phyloP scores from a whole-genome alignment of 1,140 invertebrate genomes.

The Venustaconcha ellipsiformis region DNA sequence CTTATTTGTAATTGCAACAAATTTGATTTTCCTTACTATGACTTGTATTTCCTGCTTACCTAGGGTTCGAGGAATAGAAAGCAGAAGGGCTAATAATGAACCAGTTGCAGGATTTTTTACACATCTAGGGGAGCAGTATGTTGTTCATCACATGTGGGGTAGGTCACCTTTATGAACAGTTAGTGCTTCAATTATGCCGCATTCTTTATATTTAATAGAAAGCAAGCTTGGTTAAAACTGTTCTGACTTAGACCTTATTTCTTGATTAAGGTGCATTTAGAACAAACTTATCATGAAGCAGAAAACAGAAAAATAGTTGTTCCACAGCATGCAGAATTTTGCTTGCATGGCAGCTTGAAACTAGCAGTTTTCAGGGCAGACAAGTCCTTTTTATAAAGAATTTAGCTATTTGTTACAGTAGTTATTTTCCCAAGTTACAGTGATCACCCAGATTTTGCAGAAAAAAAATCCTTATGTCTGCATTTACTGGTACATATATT shows the following conservation, averaged over 20 bases:
- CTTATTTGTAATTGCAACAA: no score
- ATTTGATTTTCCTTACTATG: no score
- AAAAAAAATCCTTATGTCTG: no score
- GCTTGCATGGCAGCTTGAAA: not conserved
- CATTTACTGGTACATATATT: no score
- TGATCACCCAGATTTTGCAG: no score
- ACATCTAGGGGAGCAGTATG: constrained; percentile 94
- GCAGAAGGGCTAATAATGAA: constrained; percentile 89
- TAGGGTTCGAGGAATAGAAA: constrained; percentile 91
- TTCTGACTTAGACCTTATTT: not conserved
- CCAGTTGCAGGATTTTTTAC: constrained; percentile 97
- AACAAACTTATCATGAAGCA: not conserved
- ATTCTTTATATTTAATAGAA: not conserved
- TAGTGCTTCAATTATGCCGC: no score
- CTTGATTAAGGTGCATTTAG: not conserved
- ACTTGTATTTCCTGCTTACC: constrained; percentile 14
- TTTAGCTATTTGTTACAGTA: no score
- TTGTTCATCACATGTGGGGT: constrained; percentile 99
- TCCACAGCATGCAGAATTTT: not conserved
- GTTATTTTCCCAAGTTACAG: no score
- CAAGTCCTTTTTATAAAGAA: no score
- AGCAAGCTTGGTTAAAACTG: not conserved
- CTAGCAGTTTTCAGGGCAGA: no score
- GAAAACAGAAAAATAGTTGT: not conserved
- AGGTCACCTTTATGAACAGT: constrained; percentile 64